These are phyloP conservation scores for Andrena hattorfiana DNA, from an alignment of 2,888 invertebrate genomes.

Conservation along the genomic window DNA sequence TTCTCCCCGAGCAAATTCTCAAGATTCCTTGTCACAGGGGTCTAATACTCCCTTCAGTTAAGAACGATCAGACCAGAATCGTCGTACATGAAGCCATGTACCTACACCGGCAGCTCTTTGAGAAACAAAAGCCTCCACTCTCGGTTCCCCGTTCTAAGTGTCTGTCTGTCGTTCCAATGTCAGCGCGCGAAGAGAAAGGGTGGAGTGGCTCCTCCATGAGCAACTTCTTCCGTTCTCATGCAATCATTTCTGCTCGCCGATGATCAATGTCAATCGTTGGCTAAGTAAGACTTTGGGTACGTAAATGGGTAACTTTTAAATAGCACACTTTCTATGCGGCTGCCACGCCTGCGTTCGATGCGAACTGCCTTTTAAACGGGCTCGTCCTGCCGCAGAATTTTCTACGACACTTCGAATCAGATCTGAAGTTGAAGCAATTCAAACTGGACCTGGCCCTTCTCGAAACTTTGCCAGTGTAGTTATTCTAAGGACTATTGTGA, in stretches of 20 bases:
- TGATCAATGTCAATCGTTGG: slow-evolving; percentile 38
- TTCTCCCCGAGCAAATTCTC: neutral
- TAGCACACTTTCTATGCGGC: slow-evolving; percentile 24
- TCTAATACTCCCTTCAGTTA: neutral
- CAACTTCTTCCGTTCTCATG: neutral
- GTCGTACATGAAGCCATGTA: neutral
- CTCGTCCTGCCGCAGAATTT: neutral
- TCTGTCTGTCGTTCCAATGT: neutral
- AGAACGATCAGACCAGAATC: slow-evolving; percentile 14
- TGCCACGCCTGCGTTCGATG: slow-evolving; percentile 2
- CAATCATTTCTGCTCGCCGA: slow-evolving; percentile 16
- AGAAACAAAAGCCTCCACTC: neutral
- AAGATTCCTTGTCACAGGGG: neutral
- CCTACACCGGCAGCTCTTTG: neutral
- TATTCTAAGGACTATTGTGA: neutral
- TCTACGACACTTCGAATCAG: neutral
- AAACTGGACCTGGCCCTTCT: neutral
- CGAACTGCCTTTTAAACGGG: slow-evolving; percentile 10
- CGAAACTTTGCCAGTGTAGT: neutral
- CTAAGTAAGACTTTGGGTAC: slow-evolving; percentile 23
- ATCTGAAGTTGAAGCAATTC: neutral
- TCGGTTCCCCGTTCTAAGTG: neutral
- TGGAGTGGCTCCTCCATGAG: neutral
- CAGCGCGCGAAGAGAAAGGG: neutral
- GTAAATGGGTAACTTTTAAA: slow-evolving; percentile 38